These are phyloP conservation scores for Neosilurus mollespiculum DNA, from an alignment of 2,797 vertebrate genomes.

Conservation along the genomic window DNA sequence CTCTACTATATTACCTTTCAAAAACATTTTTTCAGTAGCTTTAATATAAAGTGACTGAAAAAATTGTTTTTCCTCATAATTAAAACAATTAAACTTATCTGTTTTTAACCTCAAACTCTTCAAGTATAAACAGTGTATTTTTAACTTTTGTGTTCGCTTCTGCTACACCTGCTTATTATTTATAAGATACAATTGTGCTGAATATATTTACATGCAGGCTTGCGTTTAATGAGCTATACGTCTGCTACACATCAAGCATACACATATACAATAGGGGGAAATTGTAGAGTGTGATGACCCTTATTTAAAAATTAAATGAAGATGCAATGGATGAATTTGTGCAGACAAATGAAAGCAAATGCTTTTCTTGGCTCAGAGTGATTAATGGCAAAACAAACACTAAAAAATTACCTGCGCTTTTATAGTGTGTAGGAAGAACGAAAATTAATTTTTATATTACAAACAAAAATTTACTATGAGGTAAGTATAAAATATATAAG, in stretches of 20 bases:
- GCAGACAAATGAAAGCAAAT: background rate
- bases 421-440: background rate
- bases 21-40: no score
- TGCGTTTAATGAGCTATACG: background rate
- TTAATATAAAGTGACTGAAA: no score
- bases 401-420: background rate
- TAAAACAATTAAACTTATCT: no score
- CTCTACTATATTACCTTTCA: no score
- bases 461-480: no score
- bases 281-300: background rate
- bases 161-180: background rate
- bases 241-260: background rate
- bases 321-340: background rate
- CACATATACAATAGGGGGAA: background rate
- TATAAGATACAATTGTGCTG: background rate
- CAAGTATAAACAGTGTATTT: no score
- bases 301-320: background rate
- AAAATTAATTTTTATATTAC: no score
- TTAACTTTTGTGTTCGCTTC: no score
- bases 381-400: background rate
- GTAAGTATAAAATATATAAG: no score
- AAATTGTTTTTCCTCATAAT: no score
- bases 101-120: no score
- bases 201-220: background rate
- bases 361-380: background rate